Evolutionary conservation across 2,113 vertebrate genomes (phyloP), one percentile per base, ranked within the genome.

Genomic region (Empidonax traillii): DNA sequence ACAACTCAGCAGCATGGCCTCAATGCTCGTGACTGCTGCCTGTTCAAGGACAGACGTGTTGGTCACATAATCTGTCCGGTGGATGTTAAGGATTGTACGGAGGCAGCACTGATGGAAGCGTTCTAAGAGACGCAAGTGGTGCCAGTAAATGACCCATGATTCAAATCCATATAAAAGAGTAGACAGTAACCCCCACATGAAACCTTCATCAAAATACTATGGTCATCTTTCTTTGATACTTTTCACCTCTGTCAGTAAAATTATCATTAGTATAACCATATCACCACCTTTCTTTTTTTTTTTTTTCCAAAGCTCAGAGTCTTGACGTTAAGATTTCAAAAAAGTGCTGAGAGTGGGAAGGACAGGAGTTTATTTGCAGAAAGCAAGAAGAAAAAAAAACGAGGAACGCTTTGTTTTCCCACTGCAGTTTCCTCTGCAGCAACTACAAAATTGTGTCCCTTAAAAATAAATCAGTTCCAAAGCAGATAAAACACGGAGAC

Each of bases 211-310:
- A 68, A 67, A 77, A 87, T 51, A 47, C 5, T 77, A 71, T 27
- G 14, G 3, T 37, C 71, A 53, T 80, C 75, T 81, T 88, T 13
- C 51, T 94, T 81, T 86, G 46, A 80, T 63, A 85, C 31, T 67
- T 90, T 84, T 86, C 58, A 85, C 61, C 33, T 94, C 52, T 78
- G 55, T 74, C 77, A 91, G 90, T 47, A 92, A 92, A 90, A 92
- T 43, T 87, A 75, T 83, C 88, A 81, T 94, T 89, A 72, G 21
- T 68, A 22, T 58, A 90, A 51, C 69, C 22, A 37, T 68, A 76
- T 43, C 19, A 63, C 5, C 31, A 25, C 23, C 6, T 31, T 62
- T n/a, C 2, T 27, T 49, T 46, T 30, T 62, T 37, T 33, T 23
- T 16, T 37, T n/a, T 23, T 14, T 7, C 5, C 3, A 43, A n/a